Conservation (phyloP, 2,113 vertebrate genomes). For the Cynoglossus semilaevis region DNA sequence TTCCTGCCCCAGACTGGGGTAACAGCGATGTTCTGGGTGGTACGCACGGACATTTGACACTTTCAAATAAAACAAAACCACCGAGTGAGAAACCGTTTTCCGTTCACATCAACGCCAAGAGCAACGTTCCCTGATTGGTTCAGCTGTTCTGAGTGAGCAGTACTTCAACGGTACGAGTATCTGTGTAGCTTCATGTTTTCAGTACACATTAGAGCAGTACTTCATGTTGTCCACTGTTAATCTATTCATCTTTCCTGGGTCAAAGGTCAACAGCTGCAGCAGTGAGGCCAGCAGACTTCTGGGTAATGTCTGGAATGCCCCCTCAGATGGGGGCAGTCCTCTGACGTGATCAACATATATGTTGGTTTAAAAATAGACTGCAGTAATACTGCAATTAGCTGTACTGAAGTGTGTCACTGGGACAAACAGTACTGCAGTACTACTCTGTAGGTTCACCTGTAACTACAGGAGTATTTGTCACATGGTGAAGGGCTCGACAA, state of each 20-base stretch:
- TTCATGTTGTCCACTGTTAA: constrained; percentile 37
- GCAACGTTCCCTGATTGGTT: background rate
- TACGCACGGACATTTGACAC: constrained; percentile 11
- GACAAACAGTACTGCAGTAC: constrained; percentile 61
- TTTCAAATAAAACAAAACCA: constrained; percentile 8
- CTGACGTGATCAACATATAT: constrained; percentile 41
- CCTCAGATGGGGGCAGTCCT: constrained; percentile 31
- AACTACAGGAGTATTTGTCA: no score
- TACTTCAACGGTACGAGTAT: constrained; percentile 10
- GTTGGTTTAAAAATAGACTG: constrained; percentile 57
- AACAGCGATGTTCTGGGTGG: constrained; percentile 9
- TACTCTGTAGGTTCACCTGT: constrained; percentile 9
- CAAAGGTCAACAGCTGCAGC: constrained; percentile 73
- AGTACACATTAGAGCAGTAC: background rate
- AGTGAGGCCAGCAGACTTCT: constrained; percentile 55
- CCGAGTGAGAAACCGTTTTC: constrained; percentile 11
- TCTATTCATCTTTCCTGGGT: constrained; percentile 49
- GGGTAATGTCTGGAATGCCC: constrained; percentile 70
- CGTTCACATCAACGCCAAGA: background rate
- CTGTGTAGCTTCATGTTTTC: constrained; percentile 16
- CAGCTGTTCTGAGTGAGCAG: constrained; percentile 9
- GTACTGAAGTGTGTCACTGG: constrained; percentile 64
- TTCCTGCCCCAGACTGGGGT: background rate
- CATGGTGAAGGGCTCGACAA: no score
- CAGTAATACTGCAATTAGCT: constrained; percentile 49